Evolutionary conservation across 2,888 invertebrate genomes (phyloP).

Genomic region (Drosophila cognata): DNA sequence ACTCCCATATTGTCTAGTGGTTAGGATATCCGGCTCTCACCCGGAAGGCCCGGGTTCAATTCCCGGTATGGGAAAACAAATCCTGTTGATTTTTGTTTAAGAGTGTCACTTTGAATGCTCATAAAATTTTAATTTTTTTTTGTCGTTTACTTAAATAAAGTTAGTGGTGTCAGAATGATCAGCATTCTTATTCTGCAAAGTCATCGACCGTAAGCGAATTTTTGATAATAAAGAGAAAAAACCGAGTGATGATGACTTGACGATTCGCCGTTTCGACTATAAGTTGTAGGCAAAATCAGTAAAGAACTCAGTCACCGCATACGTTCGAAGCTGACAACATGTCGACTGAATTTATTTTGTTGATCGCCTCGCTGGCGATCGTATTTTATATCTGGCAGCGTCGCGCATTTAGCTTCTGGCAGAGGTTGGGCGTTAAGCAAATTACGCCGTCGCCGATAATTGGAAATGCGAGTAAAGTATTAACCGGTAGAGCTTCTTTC

Average conservation of each 20-base stretch:
- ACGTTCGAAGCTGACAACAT: slow-evolving; percentile 33
- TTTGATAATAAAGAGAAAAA: not conserved
- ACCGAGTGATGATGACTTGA: not conserved
- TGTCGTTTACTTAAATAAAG: too few species aligned
- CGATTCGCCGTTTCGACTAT: not conserved
- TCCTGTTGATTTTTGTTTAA: too few species aligned
- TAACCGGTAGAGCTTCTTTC: slow-evolving; percentile 68
- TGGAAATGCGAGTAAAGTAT: slow-evolving; percentile 82
- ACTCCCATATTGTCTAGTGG: slow-evolving; percentile 85
- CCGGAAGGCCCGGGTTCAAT: slow-evolving; percentile 92
- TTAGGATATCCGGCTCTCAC: slow-evolving; percentile 86
- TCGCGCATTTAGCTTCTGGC: slow-evolving; percentile 72
- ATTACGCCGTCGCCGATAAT: slow-evolving; percentile 81
- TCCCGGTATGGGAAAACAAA: slow-evolving; percentile 92
- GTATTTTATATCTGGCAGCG: slow-evolving; percentile 66
- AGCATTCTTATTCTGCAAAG: not conserved
- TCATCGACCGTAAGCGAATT: not conserved
- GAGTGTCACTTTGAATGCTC: too few species aligned
- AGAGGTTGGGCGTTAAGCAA: slow-evolving; percentile 77
- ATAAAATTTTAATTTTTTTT: too few species aligned
- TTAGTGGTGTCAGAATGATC: too few species aligned
- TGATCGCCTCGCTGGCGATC: slow-evolving; percentile 40
- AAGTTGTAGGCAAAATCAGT: not conserved
- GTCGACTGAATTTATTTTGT: slow-evolving; percentile 39
- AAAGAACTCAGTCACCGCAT: slow-evolving; percentile 23